phyloP scores from a whole-genome alignment of 2,113 vertebrate genomes.

The Morone saxatilis region DNA sequence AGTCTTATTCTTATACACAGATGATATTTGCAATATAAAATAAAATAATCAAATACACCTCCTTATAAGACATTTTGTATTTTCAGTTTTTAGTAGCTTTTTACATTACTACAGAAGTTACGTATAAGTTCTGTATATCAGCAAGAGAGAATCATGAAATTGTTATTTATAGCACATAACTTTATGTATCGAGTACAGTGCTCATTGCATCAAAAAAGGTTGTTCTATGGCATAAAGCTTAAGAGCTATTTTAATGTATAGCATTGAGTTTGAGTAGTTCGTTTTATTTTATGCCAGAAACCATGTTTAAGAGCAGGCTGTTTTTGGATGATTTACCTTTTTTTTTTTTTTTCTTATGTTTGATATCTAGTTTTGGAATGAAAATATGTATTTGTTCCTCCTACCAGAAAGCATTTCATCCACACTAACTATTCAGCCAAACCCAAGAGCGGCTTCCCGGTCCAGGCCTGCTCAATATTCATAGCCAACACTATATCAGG shows the following conservation, averaged over 20 bases:
- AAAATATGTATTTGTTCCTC: slow-evolving; percentile 1
- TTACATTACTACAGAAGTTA: not conserved
- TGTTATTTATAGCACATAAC: not conserved
- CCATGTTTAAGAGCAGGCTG: not conserved
- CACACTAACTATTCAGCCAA: slow-evolving; percentile 21
- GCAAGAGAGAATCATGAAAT: not conserved
- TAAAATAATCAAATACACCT: too few species aligned
- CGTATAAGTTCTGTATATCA: not conserved
- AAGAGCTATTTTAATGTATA: not conserved
- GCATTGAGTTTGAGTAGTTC: not conserved
- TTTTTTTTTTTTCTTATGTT: not conserved
- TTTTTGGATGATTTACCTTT: not conserved
- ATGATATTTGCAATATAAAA: not conserved
- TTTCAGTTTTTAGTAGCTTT: not conserved
- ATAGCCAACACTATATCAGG: slow-evolving; percentile 53
- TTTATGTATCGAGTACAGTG: not conserved
- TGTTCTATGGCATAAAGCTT: not conserved
- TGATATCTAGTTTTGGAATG: not conserved
- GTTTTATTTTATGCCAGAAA: not conserved
- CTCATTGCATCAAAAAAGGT: not conserved
- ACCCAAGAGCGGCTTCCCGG: slow-evolving; percentile 15
- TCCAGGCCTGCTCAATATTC: slow-evolving; percentile 51
- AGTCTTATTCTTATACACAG: not conserved
- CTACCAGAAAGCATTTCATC: slow-evolving; percentile 24
- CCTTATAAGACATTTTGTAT: not conserved